Evolutionary conservation across 1,140 invertebrate species (phyloP).

Genomic region (Leptopilina boulardi): DNA sequence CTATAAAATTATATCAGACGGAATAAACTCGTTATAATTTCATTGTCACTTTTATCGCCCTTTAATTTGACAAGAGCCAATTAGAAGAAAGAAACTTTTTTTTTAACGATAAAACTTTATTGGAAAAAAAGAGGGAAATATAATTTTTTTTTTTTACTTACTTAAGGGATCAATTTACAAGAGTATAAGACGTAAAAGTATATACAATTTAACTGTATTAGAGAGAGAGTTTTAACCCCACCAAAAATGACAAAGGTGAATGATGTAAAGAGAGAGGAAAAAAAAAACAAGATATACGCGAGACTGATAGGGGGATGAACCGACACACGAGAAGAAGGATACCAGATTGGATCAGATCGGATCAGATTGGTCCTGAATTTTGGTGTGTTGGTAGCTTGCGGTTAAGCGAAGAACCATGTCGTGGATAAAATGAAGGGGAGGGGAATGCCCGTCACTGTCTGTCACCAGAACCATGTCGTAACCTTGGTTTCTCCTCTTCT

Average conservation of each 20-base stretch:
- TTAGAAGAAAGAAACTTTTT: no score
- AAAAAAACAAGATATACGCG: slow-evolving; percentile 1
- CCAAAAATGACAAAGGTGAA: slow-evolving; percentile 24
- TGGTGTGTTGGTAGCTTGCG: slow-evolving; percentile 63
- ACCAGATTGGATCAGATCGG: slow-evolving; percentile 62
- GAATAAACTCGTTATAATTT: no score
- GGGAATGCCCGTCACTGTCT: slow-evolving; percentile 70
- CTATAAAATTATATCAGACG: no score
- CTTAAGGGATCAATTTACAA: slow-evolving; percentile 45
- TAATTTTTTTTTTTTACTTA: no score
- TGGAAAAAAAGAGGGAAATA: neutral
- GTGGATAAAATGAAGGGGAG: slow-evolving; percentile 70
- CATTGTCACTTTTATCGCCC: no score
- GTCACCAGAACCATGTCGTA: slow-evolving; percentile 64
- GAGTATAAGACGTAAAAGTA: neutral
- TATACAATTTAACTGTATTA: neutral
- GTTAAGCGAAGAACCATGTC: slow-evolving; percentile 74
- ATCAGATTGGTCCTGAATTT: slow-evolving; percentile 61
- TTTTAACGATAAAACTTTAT: no score
- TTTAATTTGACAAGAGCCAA: no score
- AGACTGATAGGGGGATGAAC: slow-evolving; percentile 41
- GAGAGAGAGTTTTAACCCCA: slow-evolving; percentile 26
- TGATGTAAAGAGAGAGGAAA: slow-evolving; percentile 35
- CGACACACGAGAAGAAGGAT: slow-evolving; percentile 50
- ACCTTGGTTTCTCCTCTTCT: slow-evolving; percentile 57